phyloP scores from a whole-genome alignment of 2,888 invertebrate genomes.

The Anoplius nigerrimus region DNA sequence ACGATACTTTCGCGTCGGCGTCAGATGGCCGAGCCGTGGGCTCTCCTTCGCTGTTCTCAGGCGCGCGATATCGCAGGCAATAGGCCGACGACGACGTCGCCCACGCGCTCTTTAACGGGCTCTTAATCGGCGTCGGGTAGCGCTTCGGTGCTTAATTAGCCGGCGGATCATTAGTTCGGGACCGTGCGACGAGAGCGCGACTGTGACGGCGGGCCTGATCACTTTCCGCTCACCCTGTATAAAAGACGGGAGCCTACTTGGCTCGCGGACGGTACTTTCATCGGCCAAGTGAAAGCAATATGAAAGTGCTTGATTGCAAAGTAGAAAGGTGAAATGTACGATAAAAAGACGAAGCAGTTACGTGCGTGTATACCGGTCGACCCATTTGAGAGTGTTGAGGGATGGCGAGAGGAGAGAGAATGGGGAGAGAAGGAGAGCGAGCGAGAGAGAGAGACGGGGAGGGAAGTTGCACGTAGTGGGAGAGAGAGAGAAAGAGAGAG shows the following conservation, averaged over 20 bases:
- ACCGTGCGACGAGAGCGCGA: background rate
- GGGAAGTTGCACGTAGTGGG: slow-evolving; percentile 6
- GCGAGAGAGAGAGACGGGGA: slow-evolving; percentile 9
- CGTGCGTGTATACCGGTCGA: slow-evolving; percentile 68
- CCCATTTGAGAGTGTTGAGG: slow-evolving; percentile 64
- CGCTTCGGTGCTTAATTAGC: background rate
- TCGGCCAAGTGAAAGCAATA: slow-evolving; percentile 75
- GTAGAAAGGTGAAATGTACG: slow-evolving; percentile 76
- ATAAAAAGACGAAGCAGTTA: slow-evolving; percentile 73
- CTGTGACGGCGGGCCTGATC: background rate
- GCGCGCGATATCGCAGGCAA: no score
- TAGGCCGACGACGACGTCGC: no score
- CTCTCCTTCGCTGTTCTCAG: no score
- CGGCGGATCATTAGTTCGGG: background rate
- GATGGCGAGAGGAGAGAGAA: slow-evolving; percentile 24
- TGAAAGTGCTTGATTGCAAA: slow-evolving; percentile 76
- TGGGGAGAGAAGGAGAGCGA: slow-evolving; percentile 11
- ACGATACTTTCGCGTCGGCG: no score
- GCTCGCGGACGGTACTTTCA: slow-evolving; percentile 72
- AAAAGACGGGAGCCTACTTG: slow-evolving; percentile 66
- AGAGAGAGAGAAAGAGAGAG: slow-evolving; percentile 10
- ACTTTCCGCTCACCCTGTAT: slow-evolving; percentile 46
- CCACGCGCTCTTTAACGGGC: no score
- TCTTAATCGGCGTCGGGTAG: background rate
- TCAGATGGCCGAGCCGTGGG: no score